These are phyloP conservation scores for Pyrgus malvae DNA, from an alignment of 2,888 invertebrate genomes.

Conservation along the genomic window DNA sequence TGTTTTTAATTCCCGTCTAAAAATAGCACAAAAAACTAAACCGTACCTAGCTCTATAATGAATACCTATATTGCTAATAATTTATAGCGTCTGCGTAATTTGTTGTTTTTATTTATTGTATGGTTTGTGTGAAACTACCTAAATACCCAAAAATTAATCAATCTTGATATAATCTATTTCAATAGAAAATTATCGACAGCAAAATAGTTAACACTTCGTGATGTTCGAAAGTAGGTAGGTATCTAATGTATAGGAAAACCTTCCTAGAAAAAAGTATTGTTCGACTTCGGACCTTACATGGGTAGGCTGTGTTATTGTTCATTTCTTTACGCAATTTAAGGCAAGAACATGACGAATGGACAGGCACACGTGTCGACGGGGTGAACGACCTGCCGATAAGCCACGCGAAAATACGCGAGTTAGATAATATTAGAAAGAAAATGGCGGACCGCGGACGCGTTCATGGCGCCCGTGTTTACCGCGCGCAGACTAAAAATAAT, in stretches of 20 bases:
- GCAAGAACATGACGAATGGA: constrained; percentile 32
- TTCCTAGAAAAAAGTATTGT: constrained; percentile 7
- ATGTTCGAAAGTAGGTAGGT: too few relatives aligned
- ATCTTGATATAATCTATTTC: too few relatives aligned
- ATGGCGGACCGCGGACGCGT: constrained; percentile 54
- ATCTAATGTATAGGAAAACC: too few relatives aligned
- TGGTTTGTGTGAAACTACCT: too few relatives aligned
- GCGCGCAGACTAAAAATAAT: constrained; percentile 32
- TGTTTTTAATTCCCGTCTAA: not conserved
- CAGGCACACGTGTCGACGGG: constrained; percentile 42
- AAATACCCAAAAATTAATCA: too few relatives aligned
- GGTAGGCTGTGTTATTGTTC: constrained; percentile 25
- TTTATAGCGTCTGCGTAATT: too few relatives aligned
- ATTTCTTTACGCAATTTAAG: constrained; percentile 25
- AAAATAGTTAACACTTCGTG: too few relatives aligned
- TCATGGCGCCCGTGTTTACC: constrained; percentile 34
- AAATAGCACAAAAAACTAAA: too few relatives aligned
- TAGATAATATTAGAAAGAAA: constrained; percentile 76
- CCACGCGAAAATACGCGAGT: constrained; percentile 67
- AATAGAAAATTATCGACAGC: too few relatives aligned
- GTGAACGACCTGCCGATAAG: constrained; percentile 69
- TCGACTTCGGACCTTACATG: not conserved
- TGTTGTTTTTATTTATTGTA: too few relatives aligned
- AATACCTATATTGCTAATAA: too few relatives aligned
- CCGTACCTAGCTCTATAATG: too few relatives aligned